Evolutionary conservation across 2,888 invertebrate species (phyloP).

Genomic region (Drosophila nr. perissopoda): DNA sequence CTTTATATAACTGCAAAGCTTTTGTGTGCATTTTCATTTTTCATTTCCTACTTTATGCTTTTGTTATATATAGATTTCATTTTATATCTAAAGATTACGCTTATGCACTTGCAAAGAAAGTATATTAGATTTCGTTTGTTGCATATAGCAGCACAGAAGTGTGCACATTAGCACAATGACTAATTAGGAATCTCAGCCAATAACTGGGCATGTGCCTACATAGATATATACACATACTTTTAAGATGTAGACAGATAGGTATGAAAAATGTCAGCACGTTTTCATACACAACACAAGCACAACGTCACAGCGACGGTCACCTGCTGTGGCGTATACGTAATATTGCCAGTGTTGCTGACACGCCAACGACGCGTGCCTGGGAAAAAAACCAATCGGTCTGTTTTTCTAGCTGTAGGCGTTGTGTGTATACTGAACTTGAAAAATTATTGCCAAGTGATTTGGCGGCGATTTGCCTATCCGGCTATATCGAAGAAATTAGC

Average conservation of each 20-base stretch:
- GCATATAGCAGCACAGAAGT: slow-evolving; percentile 21
- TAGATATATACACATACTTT: slow-evolving; percentile 2
- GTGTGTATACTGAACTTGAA: slow-evolving; percentile 27
- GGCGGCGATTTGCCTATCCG: background rate
- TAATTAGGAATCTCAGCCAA: slow-evolving; percentile 52
- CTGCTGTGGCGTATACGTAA: slow-evolving; percentile 52
- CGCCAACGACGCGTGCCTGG: slow-evolving; percentile 44
- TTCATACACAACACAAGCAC: background rate
- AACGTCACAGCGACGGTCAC: slow-evolving; percentile 8
- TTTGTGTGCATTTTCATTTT: no score
- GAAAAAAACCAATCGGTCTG: slow-evolving; percentile 3
- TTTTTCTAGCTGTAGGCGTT: background rate
- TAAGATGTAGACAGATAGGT: slow-evolving; percentile 35
- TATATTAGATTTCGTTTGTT: background rate
- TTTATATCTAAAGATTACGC: slow-evolving; percentile 1
- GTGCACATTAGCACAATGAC: slow-evolving; percentile 67
- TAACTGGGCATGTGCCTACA: slow-evolving; percentile 20
- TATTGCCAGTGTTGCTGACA: slow-evolving; percentile 32
- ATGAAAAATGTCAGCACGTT: slow-evolving; percentile 40
- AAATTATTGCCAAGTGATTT: slow-evolving; percentile 24
- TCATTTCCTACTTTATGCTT: background rate
- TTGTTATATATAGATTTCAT: background rate
- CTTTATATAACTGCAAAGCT: background rate
- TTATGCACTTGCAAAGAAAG: background rate
- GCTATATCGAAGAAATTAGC: slow-evolving; percentile 17